Percentiles rank a stretch among this genome's conserved stretches.
These are phyloP conservation scores for Garra rufa DNA, from an alignment of 2,113 vertebrate species.

Conservation along the genomic window DNA sequence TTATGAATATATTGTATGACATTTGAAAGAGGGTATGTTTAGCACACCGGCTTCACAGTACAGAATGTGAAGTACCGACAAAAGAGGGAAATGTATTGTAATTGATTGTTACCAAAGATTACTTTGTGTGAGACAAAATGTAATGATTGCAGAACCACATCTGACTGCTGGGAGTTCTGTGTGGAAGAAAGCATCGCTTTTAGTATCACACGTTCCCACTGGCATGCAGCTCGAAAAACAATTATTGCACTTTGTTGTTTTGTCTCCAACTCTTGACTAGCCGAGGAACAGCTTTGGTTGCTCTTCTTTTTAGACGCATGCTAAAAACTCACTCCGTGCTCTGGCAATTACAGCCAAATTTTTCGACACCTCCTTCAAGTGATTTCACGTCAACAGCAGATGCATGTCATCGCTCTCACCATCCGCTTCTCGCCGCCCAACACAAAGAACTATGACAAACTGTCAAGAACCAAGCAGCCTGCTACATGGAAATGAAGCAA, in stretches of 20 bases:
- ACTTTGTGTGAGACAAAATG: conserved; percentile 67
- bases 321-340: conserved; percentile 59
- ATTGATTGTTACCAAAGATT: conserved; percentile 81
- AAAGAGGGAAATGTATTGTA: conserved; percentile 74
- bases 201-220: conserved; percentile 59
- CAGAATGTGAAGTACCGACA: conserved; percentile 69
- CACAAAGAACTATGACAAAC: conserved; percentile 62
- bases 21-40: conserved; percentile 79
- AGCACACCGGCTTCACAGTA: conserved; percentile 67
- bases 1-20: conserved; percentile 76
- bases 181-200: conserved; percentile 64
- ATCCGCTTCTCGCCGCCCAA: conserved; percentile 42
- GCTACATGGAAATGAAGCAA: conserved; percentile 62
- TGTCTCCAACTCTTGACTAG: conserved; percentile 62
- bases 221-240: conserved; percentile 72
- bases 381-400: conserved; percentile 62
- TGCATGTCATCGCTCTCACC: conserved; percentile 51
- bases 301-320: conserved; percentile 60
- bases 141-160: conserved; percentile 70
- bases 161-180: conserved; percentile 65
- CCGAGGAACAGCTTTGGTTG: conserved; percentile 64
- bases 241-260: conserved; percentile 70
- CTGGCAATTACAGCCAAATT: conserved; percentile 65
- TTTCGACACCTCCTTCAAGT: conserved; percentile 66
- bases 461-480: conserved; percentile 57